A percentile compares a stretch with the other conserved stretches of the same genome.
phyloP scores from a whole-genome alignment of 2,888 invertebrate species.

The Acanthosoma haemorrhoidale region DNA sequence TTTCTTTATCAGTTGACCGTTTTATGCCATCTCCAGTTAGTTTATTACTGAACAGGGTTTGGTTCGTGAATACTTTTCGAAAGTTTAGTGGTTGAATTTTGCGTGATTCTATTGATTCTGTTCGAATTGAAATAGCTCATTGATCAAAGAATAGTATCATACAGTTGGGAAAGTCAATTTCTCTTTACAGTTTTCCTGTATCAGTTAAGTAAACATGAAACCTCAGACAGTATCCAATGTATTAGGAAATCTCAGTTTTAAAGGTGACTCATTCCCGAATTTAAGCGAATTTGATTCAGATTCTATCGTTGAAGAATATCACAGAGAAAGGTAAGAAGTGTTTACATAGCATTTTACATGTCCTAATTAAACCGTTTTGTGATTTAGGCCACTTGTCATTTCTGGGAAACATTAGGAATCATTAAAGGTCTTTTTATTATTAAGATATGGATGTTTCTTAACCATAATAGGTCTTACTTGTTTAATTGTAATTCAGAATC shows the following conservation, averaged over 20 bases:
- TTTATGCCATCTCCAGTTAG: background rate
- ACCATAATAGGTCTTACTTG: too few relatives aligned
- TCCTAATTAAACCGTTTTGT: background rate
- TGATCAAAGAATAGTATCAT: background rate
- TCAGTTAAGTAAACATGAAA: background rate
- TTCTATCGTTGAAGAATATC: constrained; percentile 51
- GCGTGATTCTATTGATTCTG: background rate
- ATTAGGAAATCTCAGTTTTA: constrained; percentile 52
- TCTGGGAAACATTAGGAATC: too few relatives aligned
- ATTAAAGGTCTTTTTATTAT: too few relatives aligned
- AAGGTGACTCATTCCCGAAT: constrained; percentile 52
- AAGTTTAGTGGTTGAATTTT: background rate
- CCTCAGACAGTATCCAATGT: constrained; percentile 36
- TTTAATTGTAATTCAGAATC: too few relatives aligned
- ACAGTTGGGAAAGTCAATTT: background rate
- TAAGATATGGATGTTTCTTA: too few relatives aligned
- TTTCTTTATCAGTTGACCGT: too few relatives aligned
- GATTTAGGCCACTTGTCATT: background rate
- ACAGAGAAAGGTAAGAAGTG: constrained; percentile 49
- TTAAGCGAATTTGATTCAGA: constrained; percentile 55
- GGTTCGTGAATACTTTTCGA: background rate
- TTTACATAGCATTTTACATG: background rate
- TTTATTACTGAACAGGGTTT: background rate
- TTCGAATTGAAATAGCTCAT: background rate
- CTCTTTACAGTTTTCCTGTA: background rate